A percentile compares a stretch with the other conserved stretches of the same genome.
Conservation (phyloP, 2,113 vertebrate species). For the Chunga burmeisteri region DNA sequence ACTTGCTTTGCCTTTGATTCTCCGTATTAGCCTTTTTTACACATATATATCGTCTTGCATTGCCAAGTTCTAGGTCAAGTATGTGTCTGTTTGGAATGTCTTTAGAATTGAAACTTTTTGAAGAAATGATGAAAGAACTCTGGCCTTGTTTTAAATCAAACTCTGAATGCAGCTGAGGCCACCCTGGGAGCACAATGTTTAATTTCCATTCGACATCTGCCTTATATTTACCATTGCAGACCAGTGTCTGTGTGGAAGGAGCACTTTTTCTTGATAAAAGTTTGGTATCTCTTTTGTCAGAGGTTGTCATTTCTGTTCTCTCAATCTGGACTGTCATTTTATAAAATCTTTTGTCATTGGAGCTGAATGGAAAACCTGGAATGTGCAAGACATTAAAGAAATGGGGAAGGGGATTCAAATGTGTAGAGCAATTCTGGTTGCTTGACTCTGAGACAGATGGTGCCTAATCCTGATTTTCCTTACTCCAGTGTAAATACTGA, state of each 20-base stretch:
- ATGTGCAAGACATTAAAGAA: not conserved
- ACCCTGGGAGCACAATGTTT: conserved; percentile 55
- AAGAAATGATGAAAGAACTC: conserved; percentile 59
- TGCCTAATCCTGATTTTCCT: conserved; percentile 45
- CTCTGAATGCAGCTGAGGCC: conserved; percentile 61
- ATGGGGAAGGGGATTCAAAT: conserved; percentile 18
- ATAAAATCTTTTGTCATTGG: conserved; percentile 46
- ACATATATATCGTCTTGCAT: not conserved
- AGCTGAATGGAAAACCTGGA: conserved; percentile 47
- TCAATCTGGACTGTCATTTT: conserved; percentile 55
- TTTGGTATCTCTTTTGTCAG: conserved; percentile 57
- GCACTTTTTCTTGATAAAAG: conserved; percentile 32
- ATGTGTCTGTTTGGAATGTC: conserved; percentile 57
- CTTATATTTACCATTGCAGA: conserved; percentile 17
- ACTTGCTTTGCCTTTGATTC: not conserved
- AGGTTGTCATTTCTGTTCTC: conserved; percentile 59
- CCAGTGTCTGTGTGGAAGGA: conserved; percentile 8
- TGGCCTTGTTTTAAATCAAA: conserved; percentile 69
- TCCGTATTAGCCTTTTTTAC: not conserved
- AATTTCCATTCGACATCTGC: conserved; percentile 67
- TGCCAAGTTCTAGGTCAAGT: conserved; percentile 49
- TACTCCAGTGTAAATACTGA: conserved; percentile 37
- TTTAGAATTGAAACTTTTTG: conserved; percentile 60
- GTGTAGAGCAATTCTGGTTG: not conserved
- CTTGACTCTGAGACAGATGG: not conserved